Conservation (phyloP, 2,888 invertebrate genomes). For the Cryptus armator region DNA sequence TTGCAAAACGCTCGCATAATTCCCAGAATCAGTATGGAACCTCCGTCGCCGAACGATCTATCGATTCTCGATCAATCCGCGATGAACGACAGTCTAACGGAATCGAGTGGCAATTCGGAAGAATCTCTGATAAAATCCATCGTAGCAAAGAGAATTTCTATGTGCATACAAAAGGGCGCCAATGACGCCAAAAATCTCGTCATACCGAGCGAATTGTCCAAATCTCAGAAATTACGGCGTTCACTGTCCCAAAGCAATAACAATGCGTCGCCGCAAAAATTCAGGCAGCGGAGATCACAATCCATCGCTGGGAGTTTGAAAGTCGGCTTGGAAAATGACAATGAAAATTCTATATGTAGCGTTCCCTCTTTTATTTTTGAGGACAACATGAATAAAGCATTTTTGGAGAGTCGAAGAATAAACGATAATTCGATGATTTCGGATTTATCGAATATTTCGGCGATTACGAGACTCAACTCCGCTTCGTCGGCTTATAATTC, state of each 20-base stretch:
- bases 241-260: conserved; percentile 76
- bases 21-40: conserved; percentile 21
- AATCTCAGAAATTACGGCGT: conserved; percentile 58
- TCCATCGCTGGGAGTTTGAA: conserved; percentile 66
- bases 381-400: conserved; percentile 74
- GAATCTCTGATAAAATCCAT: conserved; percentile 60
- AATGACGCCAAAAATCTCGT: conserved; percentile 34
- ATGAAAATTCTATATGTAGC: conserved; percentile 22
- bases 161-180: conserved; percentile 52
- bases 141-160: conserved; percentile 55
- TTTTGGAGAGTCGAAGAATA: conserved; percentile 41
- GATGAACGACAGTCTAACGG: conserved; percentile 78
- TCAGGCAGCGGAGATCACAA: conserved; percentile 63
- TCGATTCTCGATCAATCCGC: conserved; percentile 80
- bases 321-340: not conserved
- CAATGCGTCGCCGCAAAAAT: conserved; percentile 62
- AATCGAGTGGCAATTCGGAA: conserved; percentile 59
- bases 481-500: conserved; percentile 62
- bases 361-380: conserved; percentile 67
- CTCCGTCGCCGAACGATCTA: conserved; percentile 18
- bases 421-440: conserved; percentile 73
- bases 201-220: conserved; percentile 8
- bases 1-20: not conserved
- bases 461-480: conserved; percentile 73
- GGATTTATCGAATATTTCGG: conserved; percentile 77